phyloP scores from a whole-genome alignment of 2,888 invertebrate species.

The Drosophila eohydei region DNA sequence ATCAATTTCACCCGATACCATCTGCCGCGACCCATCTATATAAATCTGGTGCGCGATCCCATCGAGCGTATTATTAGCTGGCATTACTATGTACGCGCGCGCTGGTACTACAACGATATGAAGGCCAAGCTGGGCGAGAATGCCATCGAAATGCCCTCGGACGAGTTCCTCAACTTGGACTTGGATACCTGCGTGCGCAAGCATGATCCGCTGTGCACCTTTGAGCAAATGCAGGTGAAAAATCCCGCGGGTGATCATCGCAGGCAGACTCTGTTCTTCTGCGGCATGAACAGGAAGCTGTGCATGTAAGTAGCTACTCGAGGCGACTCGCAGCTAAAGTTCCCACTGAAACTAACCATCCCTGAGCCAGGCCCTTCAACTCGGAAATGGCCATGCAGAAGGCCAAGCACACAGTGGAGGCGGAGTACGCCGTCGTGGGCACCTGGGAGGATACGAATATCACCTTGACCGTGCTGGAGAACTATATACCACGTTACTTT shows the following conservation, averaged over 20 bases:
- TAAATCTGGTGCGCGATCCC: slow-evolving; percentile 95
- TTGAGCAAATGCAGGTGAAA: slow-evolving; percentile 91
- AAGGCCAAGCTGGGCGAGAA: slow-evolving; percentile 87
- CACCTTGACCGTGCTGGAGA: slow-evolving; percentile 92
- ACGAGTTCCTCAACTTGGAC: slow-evolving; percentile 92
- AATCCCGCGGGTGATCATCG: slow-evolving; percentile 94
- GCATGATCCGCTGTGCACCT: slow-evolving; percentile 92
- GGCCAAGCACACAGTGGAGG: slow-evolving; percentile 93
- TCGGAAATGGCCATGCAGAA: slow-evolving; percentile 91
- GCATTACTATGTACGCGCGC: slow-evolving; percentile 95
- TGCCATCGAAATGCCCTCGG: slow-evolving; percentile 70
- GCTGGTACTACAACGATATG: slow-evolving; percentile 92
- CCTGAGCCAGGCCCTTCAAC: slow-evolving; percentile 91
- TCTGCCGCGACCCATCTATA: slow-evolving; percentile 93
- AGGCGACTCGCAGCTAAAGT: too few relatives aligned
- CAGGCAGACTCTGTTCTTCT: slow-evolving; percentile 94
- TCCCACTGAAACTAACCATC: neutral
- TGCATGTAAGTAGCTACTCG: slow-evolving; percentile 89
- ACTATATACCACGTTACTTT: slow-evolving; percentile 94
- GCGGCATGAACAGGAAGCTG: slow-evolving; percentile 91
- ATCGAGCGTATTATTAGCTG: slow-evolving; percentile 95
- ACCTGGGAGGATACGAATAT: slow-evolving; percentile 94
- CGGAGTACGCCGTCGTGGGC: slow-evolving; percentile 95
- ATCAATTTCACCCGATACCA: slow-evolving; percentile 93
- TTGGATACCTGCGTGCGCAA: slow-evolving; percentile 93